Evolutionary conservation across 2,113 vertebrate species (phyloP).

Genomic region (Labrus mixtus): DNA sequence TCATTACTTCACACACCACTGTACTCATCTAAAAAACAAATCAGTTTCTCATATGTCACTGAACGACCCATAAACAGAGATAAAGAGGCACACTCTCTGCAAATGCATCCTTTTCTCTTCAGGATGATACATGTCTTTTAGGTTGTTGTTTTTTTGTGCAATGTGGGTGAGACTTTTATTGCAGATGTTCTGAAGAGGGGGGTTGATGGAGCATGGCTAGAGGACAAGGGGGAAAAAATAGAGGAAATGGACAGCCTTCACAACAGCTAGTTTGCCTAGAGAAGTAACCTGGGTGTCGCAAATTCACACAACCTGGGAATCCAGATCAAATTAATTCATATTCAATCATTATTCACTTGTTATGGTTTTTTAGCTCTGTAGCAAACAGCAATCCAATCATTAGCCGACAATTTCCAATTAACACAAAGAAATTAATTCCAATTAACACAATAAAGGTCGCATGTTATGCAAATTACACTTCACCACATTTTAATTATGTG

Average conservation of each 20-base stretch:
- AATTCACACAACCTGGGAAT: slow-evolving; percentile 7
- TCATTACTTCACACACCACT: slow-evolving; percentile 15
- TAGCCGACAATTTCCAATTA: not conserved
- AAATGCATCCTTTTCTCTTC: slow-evolving; percentile 17
- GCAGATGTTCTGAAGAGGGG: slow-evolving; percentile 74
- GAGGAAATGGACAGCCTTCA: slow-evolving; percentile 21
- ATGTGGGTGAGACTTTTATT: slow-evolving; percentile 61
- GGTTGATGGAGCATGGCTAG: slow-evolving; percentile 45
- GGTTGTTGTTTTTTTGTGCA: slow-evolving; percentile 34
- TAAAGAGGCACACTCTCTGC: slow-evolving; percentile 45
- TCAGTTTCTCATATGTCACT: slow-evolving; percentile 55
- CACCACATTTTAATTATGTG: too few species aligned
- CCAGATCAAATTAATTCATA: not conserved
- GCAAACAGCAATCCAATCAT: slow-evolving; percentile 1
- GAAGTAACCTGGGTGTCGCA: not conserved
- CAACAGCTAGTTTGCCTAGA: slow-evolving; percentile 42
- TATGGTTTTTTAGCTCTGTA: not conserved
- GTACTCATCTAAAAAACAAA: slow-evolving; percentile 43
- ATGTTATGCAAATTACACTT: too few species aligned
- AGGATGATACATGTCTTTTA: slow-evolving; percentile 70
- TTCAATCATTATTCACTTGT: not conserved
- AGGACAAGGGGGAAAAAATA: slow-evolving; percentile 2
- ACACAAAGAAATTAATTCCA: not conserved
- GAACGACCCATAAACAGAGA: slow-evolving; percentile 41
- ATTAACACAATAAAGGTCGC: not conserved